Percentiles rank a stretch among this genome's conserved stretches.
These are phyloP conservation scores for Trissolcus basalis DNA, from an alignment of 1,140 invertebrate species.

Conservation along the genomic window DNA sequence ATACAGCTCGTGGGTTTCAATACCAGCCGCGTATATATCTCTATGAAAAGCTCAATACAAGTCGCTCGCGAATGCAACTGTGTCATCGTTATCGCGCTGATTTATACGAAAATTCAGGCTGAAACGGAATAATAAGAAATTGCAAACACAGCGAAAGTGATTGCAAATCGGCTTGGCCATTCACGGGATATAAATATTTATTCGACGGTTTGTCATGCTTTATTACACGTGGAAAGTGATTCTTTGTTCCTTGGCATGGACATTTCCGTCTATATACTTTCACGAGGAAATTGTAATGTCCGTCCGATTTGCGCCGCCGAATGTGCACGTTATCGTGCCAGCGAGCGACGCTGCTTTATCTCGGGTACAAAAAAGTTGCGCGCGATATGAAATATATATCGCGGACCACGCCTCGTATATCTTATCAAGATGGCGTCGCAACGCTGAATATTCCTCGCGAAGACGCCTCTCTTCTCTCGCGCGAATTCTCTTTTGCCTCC, in stretches of 20 bases:
- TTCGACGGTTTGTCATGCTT: conserved; percentile 28
- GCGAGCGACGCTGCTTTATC: conserved; percentile 53
- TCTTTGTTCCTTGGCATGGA: conserved; percentile 29
- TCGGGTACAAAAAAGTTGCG: conserved; percentile 40
- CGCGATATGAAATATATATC: conserved; percentile 60
- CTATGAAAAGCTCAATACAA: no score
- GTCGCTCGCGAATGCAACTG: no score
- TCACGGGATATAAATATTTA: conserved; percentile 33
- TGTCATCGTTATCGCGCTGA: no score
- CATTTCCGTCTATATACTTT: conserved; percentile 5
- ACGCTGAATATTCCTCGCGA: conserved; percentile 63
- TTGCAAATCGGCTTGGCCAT: neutral
- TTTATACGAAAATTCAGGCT: no score
- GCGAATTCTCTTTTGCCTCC: neutral
- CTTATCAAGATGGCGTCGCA: conserved; percentile 68
- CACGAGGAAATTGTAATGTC: conserved; percentile 45
- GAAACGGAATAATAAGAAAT: neutral
- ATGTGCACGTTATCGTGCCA: conserved; percentile 40
- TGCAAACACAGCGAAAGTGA: conserved; percentile 20
- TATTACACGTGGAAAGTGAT: conserved; percentile 17
- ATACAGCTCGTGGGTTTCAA: conserved; percentile 19
- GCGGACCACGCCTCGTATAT: conserved; percentile 67
- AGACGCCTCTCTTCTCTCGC: conserved; percentile 9
- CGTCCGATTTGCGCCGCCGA: neutral
- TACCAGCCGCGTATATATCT: conserved; percentile 8